phyloP scores from a whole-genome alignment of 2,113 vertebrate genomes.

The Balaeniceps rex region DNA sequence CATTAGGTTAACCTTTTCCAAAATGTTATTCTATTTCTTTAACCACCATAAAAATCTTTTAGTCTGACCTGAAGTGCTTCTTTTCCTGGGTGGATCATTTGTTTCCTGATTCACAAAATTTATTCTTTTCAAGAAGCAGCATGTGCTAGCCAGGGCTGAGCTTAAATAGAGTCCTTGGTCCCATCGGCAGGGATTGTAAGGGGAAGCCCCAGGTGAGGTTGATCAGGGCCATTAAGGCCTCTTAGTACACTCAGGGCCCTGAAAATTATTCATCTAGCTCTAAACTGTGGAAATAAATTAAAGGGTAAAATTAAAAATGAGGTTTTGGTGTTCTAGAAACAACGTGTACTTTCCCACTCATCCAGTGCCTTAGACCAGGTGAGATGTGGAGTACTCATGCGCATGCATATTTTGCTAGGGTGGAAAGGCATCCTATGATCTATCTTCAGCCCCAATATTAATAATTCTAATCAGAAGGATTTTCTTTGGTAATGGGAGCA shows the following conservation, averaged over 20 bases:
- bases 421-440: rapidly evolving
- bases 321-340: not conserved
- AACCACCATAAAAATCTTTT: not conserved
- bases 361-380: not conserved
- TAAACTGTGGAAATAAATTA: not conserved
- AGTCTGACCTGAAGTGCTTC: not conserved
- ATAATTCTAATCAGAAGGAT: not conserved
- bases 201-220: not conserved
- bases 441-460: not conserved
- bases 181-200: not conserved
- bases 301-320: not conserved
- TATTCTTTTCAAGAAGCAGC: not conserved
- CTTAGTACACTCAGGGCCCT: not conserved
- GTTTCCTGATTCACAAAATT: not conserved
- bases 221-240: not conserved
- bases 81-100: not conserved
- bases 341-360: not conserved
- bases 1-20: not conserved
- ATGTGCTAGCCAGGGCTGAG: not conserved
- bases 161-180: not conserved
- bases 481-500: not conserved
- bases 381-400: not conserved
- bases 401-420: not conserved
- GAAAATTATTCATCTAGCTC: not conserved
- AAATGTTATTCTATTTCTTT: not conserved